Conservation (phyloP, 2,113 vertebrate species). For the Hepsetus odoe region DNA sequence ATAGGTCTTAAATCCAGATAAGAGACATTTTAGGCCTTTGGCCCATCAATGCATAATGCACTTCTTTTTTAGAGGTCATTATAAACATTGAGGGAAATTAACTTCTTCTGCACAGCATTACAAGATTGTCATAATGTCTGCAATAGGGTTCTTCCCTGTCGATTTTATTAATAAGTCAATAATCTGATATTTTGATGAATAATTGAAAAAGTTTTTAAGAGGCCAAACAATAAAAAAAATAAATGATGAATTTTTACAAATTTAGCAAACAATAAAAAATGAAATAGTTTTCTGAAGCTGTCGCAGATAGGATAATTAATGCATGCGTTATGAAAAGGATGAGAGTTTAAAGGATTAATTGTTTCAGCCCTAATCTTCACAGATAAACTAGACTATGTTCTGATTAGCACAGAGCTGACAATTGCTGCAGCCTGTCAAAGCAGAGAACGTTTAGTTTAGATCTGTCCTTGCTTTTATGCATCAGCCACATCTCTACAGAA, state of each 20-base stretch:
- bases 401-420: neutral
- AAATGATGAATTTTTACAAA: no score
- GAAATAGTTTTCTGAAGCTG: no score
- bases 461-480: constrained; percentile 3
- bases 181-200: neutral
- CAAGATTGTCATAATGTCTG: neutral
- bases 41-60: constrained; percentile 30
- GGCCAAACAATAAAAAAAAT: neutral
- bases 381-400: neutral
- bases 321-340: no score
- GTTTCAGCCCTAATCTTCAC: neutral
- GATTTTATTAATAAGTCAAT: neutral
- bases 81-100: constrained; percentile 24
- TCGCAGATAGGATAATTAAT: no score
- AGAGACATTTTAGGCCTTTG: neutral
- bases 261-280: no score
- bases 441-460: constrained; percentile 52
- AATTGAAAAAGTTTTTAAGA: neutral
- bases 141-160: neutral
- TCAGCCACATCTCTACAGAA: constrained; percentile 10
- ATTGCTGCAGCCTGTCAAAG: neutral
- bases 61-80: constrained; percentile 33
- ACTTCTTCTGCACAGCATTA: neutral
- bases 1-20: constrained; percentile 9
- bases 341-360: no score